phyloP scores from a whole-genome alignment of 2,113 vertebrate species.

The Pedionomus torquatus region DNA sequence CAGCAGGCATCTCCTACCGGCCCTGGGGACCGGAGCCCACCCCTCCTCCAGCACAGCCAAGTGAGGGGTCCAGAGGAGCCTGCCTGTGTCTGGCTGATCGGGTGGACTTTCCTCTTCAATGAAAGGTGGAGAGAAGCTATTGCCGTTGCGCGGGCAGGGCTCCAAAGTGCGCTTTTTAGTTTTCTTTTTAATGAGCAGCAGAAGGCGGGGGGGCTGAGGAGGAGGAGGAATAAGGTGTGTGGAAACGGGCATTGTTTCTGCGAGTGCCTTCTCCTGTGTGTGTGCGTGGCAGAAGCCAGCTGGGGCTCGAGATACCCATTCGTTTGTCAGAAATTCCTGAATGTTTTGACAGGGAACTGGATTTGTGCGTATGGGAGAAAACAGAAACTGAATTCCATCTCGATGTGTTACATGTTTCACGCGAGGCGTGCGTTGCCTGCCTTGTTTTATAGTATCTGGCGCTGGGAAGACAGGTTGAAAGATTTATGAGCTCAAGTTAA shows the following conservation, averaged over 20 bases:
- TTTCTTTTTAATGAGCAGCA: neutral
- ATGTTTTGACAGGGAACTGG: neutral
- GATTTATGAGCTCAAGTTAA: slow-evolving; percentile 48
- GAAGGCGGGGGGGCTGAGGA: neutral
- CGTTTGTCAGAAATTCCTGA: neutral
- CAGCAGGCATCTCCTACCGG: neutral
- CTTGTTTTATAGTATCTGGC: slow-evolving; percentile 55
- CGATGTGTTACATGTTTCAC: neutral
- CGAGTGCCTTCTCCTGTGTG: fast-evolving
- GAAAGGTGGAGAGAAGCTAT: neutral
- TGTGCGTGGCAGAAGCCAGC: neutral
- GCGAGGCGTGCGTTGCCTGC: neutral
- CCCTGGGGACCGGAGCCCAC: neutral
- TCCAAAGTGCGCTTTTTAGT: neutral
- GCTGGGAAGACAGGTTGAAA: slow-evolving; percentile 2
- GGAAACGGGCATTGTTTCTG: neutral
- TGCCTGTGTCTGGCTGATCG: neutral
- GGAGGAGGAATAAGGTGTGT: neutral
- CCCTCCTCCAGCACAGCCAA: neutral
- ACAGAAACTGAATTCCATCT: neutral
- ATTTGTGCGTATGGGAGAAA: neutral
- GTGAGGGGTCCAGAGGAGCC: fast-evolving
- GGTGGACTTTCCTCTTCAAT: neutral
- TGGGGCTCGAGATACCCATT: neutral
- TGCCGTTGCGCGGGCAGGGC: neutral